Conservation (phyloP, 2,797 vertebrate species). For the Staurois parvus region DNA sequence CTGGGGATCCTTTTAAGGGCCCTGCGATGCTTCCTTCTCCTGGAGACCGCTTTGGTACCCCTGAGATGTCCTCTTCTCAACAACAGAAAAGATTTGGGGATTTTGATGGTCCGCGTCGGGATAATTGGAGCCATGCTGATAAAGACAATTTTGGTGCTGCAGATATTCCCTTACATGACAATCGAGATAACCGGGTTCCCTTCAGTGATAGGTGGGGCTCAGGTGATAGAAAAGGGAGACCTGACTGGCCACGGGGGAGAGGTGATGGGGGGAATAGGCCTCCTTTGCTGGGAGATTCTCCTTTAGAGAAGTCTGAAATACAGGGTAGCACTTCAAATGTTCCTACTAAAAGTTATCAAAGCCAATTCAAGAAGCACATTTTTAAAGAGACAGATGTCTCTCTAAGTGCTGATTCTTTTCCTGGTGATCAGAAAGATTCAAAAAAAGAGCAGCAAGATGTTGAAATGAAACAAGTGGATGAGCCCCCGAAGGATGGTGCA, state of each 20-base stretch:
- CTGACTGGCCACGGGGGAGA: neutral
- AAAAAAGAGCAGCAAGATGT: neutral
- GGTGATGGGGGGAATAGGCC: neutral
- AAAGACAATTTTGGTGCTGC: neutral
- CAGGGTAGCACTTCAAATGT: neutral
- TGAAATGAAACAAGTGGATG: neutral
- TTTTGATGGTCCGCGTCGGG: neutral
- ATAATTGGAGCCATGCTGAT: neutral
- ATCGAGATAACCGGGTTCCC: neutral
- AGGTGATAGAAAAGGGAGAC: neutral
- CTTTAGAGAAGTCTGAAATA: neutral
- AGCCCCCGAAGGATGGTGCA: neutral
- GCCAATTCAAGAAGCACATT: neutral
- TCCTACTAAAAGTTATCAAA: conserved; percentile 1
- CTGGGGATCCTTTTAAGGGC: neutral
- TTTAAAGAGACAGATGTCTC: too few species aligned
- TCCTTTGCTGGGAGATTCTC: neutral
- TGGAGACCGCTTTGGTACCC: neutral
- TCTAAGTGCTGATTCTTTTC: neutral
- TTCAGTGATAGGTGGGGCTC: conserved; percentile 2
- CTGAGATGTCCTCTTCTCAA: neutral
- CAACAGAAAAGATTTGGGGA: neutral
- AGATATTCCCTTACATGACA: neutral
- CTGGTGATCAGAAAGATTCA: neutral
- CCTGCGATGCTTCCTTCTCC: neutral